Evolutionary conservation across 2,888 invertebrate species (phyloP), one percentile per base, ranked within the genome.

Genomic region (Mystacides longicornis): DNA sequence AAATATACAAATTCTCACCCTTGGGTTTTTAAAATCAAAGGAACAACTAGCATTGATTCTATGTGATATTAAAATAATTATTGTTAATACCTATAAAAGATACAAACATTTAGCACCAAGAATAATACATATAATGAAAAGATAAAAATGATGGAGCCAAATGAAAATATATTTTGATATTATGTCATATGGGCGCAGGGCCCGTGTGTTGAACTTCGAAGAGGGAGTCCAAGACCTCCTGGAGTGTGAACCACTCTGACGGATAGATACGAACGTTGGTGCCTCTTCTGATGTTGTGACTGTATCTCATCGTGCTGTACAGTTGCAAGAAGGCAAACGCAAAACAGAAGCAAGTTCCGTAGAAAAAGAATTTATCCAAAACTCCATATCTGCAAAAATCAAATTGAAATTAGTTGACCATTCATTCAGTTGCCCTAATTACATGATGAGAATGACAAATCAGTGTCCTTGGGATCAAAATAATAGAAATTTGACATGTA

Each of bases 251-350:
- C 52, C 53, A 58, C 20, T 50, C 43, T 53, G 52, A 55, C 2
- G 58, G 58, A 42, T 52, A 55, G 19, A 55, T 45, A 2, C 49
- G 49, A 1, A 58, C 53, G 11, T 18, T n/a, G 19, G 53, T 49
- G 2, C 55, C 55, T 11, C 37, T 43, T 19, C 49, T 47, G 9
- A 52, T 21, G 3, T 37, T 18, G 18, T 47, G 37, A 20, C 52
- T 52, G 22, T 58, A 58, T 27, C 46, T 55, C 52, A 58, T 49
- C 1, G 50, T 53, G 21, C 49, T 58, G 47, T 52, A 55, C n/a
- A 58, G 45, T 21, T 51, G 52, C 4, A 58, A 23, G 33, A 43
- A 52, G 14, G 49, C 53, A 16, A 52, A 37, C 9, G 46, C 18
- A 9, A 57, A 42, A 45, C 54, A 57, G n/a, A 57, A 7, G 7